phyloP scores from a whole-genome alignment of 2,797 vertebrate genomes.

The Diplodus puntazzo region DNA sequence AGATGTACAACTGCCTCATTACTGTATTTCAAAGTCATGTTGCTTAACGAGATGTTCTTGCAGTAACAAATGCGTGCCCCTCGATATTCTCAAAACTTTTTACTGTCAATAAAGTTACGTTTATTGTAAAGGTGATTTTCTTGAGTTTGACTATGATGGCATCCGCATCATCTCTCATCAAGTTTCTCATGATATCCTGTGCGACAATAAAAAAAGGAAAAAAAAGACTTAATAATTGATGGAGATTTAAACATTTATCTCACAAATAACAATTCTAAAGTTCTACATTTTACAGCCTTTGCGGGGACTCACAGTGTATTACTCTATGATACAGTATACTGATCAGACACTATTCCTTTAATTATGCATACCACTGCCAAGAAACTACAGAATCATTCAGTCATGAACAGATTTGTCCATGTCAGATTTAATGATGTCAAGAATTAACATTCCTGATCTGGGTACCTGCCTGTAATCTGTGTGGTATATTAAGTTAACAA shows the following conservation, averaged over 20 bases:
- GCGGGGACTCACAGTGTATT: slow-evolving; percentile 51
- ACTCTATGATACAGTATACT: not conserved
- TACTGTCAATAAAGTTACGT: slow-evolving; percentile 88
- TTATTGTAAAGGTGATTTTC: slow-evolving; percentile 79
- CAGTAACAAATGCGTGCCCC: slow-evolving; percentile 83
- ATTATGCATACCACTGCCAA: not conserved
- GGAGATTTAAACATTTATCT: slow-evolving; percentile 4
- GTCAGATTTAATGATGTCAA: not conserved
- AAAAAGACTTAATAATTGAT: not conserved
- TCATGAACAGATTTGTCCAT: not conserved
- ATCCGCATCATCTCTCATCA: not conserved
- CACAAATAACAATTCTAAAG: not conserved
- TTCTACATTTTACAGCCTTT: slow-evolving; percentile 76
- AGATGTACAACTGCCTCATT: slow-evolving; percentile 89
- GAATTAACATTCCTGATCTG: not conserved
- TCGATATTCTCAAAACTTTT: slow-evolving; percentile 87
- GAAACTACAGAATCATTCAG: too few species aligned
- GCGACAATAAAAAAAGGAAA: not conserved
- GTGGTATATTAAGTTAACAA: not conserved
- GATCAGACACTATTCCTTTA: not conserved
- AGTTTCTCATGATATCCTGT: not conserved
- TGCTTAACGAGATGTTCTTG: slow-evolving; percentile 84
- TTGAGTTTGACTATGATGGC: slow-evolving; percentile 38
- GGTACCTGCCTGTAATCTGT: not conserved
- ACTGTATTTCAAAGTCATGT: slow-evolving; percentile 81